Base-by-base conservation (phyloP, 2,888 invertebrate genomes). In the Colostygia pectinataria region DNA sequence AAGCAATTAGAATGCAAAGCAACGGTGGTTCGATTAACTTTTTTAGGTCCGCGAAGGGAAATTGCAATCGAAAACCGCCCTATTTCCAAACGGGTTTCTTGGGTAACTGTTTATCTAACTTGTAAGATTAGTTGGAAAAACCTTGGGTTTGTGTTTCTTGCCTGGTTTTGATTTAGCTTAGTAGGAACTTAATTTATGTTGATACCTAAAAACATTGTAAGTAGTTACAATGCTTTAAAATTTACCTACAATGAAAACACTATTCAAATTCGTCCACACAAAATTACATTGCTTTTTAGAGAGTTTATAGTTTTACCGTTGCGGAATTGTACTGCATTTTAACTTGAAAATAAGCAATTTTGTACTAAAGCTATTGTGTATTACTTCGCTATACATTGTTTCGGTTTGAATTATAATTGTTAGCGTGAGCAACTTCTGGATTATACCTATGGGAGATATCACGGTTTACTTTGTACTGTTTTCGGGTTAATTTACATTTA, bases 1-100 rank as follows among this genome's bases (percentile, higher is more conserved):
- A 46, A 55, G 64, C 70, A 68, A 74, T 76, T 76, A 73, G 66
- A 73, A 74, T 75, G 71, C 75, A 77, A 67, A 66, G 69, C 64
- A 57, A 50, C 42, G 64, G 58, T 60, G 37, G 58, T 53, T 63
- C 61, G 61, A 67, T 67, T 66, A 61, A 63, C 60, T 53, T 54
- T 68, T 68, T 68, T 57, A 56, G 63, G 53, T 65, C 63, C 61
- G 44, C 44, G 53, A 25, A 41, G 31, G 67, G 58, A 64, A 72
- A 72, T 68, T 65, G 65, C 65, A 68, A 62, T 65, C 47, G 39
- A 50, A 56, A 59, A 58, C 28, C 24, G 15, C 45, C 54, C 47
- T 59, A 59, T 65, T 68, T 66, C 57, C 51, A 55, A 61, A 53
- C 48, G 53, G 52, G 12, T 43, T 41, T 47, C 47, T 37, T 31